A percentile compares a stretch with the other conserved stretches of the same genome.
Evolutionary conservation across 2,113 vertebrate genomes (phyloP).

Genomic region (Brachyhypopomus gauderio): DNA sequence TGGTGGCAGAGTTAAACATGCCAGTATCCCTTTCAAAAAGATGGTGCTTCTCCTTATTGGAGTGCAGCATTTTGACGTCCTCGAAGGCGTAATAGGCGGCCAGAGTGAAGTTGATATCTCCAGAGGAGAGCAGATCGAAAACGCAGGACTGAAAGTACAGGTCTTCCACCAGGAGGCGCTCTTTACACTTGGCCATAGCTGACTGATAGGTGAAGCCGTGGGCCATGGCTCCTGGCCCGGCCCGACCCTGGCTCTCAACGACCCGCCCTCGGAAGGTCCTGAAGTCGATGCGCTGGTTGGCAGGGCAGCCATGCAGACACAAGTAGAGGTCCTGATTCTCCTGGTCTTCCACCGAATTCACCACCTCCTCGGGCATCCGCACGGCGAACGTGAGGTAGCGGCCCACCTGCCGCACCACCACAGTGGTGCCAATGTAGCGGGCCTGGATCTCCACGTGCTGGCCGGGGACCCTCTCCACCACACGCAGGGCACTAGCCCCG

Average conservation of each 20-base stretch:
- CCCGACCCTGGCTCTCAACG: conserved; percentile 64
- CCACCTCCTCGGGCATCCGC: conserved; percentile 94
- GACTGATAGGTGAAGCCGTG: conserved; percentile 84
- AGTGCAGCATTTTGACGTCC: conserved; percentile 94
- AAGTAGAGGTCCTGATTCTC: conserved; percentile 93
- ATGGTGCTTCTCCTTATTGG: conserved; percentile 89
- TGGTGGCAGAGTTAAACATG: conserved; percentile 7
- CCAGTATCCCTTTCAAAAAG: conserved; percentile 84
- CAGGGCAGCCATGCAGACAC: conserved; percentile 91
- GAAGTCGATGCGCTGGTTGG: conserved; percentile 92
- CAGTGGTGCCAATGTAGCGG: conserved; percentile 94
- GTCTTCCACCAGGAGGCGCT: conserved; percentile 93
- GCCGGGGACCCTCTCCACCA: conserved; percentile 90
- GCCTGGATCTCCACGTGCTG: conserved; percentile 97
- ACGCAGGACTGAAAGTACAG: conserved; percentile 97
- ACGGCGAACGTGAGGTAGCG: conserved; percentile 94
- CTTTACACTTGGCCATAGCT: conserved; percentile 88
- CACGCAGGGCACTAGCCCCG: conserved; percentile 87
- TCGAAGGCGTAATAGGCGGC: conserved; percentile 97
- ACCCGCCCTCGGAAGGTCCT: conserved; percentile 72
- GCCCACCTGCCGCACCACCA: conserved; percentile 93
- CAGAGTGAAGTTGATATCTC: conserved; percentile 95
- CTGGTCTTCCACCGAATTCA: conserved; percentile 87
- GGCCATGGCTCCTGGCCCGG: conserved; percentile 52
- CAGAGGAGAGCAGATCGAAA: conserved; percentile 93